A percentile compares a stretch with the other conserved stretches of the same genome.
Evolutionary conservation across 2,797 vertebrate species (phyloP).

Genomic region (Arctocebus calabarensis): DNA sequence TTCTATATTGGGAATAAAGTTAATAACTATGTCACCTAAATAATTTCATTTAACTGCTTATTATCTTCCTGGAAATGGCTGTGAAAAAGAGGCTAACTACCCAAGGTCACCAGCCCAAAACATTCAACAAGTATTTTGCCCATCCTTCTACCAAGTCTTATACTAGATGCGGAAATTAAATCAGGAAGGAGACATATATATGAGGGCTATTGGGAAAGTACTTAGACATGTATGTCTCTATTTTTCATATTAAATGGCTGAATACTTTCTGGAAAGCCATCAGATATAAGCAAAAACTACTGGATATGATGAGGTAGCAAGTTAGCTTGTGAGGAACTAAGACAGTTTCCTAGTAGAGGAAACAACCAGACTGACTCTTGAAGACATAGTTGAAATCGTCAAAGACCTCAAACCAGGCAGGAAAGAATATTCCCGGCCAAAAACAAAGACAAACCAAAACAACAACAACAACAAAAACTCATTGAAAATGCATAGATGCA

Average conservation of each 20-base stretch:
- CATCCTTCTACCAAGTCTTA: neutral
- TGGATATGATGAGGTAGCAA: neutral
- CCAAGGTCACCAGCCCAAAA: neutral
- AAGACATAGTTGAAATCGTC: neutral
- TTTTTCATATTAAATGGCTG: too few relatives aligned
- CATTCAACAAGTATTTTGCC: neutral
- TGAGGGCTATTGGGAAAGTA: too few relatives aligned
- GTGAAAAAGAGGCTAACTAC: neutral
- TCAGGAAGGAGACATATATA: neutral
- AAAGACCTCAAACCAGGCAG: neutral
- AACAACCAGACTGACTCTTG: neutral
- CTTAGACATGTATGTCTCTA: too few relatives aligned
- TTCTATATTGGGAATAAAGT: neutral
- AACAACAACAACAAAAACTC: too few relatives aligned
- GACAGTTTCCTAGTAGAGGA: neutral
- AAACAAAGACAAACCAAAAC: too few relatives aligned
- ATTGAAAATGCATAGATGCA: neutral
- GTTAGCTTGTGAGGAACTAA: neutral
- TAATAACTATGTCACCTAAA: neutral
- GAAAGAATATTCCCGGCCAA: neutral
- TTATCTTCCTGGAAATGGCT: neutral
- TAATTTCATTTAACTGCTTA: neutral
- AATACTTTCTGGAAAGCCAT: too few relatives aligned
- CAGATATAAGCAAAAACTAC: neutral
- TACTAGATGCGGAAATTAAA: neutral